Conservation (phyloP, 2,888 invertebrate species). For the Ectemnius cavifrons region DNA sequence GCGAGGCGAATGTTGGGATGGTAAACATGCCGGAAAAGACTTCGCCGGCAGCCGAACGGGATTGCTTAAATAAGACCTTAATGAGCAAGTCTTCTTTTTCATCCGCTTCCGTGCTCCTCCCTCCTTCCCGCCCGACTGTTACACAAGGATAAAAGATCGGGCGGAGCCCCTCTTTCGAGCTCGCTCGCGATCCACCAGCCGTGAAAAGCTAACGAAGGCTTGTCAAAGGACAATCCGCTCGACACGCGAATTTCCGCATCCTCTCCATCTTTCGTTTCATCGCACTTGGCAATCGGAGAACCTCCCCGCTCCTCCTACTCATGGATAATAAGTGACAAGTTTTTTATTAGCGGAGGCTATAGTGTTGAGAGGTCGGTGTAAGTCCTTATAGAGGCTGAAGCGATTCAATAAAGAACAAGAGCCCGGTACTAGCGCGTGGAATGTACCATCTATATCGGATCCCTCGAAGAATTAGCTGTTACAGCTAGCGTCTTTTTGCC, state of each 20-base stretch:
- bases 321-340: not conserved
- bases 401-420: too few relatives aligned
- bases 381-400: too few relatives aligned
- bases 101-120: conserved; percentile 9
- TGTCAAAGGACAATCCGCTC: conserved; percentile 51
- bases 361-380: too few relatives aligned
- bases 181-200: conserved; percentile 38
- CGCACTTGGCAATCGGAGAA: conserved; percentile 5
- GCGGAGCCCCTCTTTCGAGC: conserved; percentile 35
- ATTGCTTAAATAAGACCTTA: conserved; percentile 62
- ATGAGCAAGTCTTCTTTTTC: conserved; percentile 60
- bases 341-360: too few relatives aligned
- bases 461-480: too few relatives aligned
- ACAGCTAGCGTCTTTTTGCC: too few relatives aligned
- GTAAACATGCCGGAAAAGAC: conserved; percentile 32
- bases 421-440: too few relatives aligned
- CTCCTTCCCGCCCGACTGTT: conserved; percentile 6
- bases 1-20: conserved; percentile 17
- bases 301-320: not conserved
- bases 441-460: too few relatives aligned
- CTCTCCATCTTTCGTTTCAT: conserved; percentile 32
- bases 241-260: conserved; percentile 34
- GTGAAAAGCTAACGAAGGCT: conserved; percentile 61
- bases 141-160: conserved; percentile 35
- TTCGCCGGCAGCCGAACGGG: conserved; percentile 41